Evolutionary conservation across 2,888 invertebrate genomes (phyloP).

Genomic region (Drosophila stalkeri): DNA sequence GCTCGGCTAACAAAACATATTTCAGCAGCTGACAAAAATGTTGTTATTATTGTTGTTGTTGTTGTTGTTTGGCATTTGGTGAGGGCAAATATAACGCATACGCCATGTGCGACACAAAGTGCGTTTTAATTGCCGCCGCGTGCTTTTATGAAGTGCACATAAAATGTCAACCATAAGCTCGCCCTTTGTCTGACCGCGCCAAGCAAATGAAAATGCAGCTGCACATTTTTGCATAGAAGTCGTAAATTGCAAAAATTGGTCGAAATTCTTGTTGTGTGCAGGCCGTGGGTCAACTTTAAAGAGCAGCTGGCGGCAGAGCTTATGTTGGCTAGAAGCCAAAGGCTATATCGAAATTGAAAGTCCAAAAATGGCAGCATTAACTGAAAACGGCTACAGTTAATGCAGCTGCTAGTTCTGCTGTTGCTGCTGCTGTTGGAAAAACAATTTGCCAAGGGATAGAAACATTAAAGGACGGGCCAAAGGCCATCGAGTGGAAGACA

Average conservation of each 20-base stretch:
- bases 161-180: slow-evolving; percentile 38
- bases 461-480: slow-evolving; percentile 47
- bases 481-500: neutral
- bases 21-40: slow-evolving; percentile 32
- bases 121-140: slow-evolving; percentile 69
- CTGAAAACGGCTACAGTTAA: slow-evolving; percentile 37
- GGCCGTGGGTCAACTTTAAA: slow-evolving; percentile 25
- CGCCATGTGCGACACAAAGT: slow-evolving; percentile 57
- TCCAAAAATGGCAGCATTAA: slow-evolving; percentile 56
- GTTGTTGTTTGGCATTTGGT: slow-evolving; percentile 29
- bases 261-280: slow-evolving; percentile 5
- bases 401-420: slow-evolving; percentile 4
- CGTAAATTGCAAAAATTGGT: slow-evolving; percentile 35
- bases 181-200: slow-evolving; percentile 16
- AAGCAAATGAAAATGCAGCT: slow-evolving; percentile 28
- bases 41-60: slow-evolving; percentile 28
- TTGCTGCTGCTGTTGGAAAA: slow-evolving; percentile 26
- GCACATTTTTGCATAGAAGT: slow-evolving; percentile 15
- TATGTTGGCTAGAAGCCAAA: slow-evolving; percentile 34
- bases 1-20: slow-evolving; percentile 52
- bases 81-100: slow-evolving; percentile 62
- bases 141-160: slow-evolving; percentile 65
- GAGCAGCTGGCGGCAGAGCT: neutral
- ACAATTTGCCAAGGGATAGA: slow-evolving; percentile 60
- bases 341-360: slow-evolving; percentile 48